Conservation (phyloP, 37 sponge, comb jelly and placozoan genomes). For the Geodia barretti region DNA sequence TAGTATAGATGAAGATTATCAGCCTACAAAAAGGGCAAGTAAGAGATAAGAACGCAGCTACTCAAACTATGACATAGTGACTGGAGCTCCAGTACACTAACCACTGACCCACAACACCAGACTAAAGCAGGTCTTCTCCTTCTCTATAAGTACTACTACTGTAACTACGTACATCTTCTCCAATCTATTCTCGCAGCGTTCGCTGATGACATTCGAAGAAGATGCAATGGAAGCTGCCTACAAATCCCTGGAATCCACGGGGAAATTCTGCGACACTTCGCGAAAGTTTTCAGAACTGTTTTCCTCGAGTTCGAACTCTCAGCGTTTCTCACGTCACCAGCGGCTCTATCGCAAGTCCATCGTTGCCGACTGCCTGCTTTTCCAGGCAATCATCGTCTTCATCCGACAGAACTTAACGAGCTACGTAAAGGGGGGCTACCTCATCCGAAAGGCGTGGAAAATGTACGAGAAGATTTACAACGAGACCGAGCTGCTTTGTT, state of each 20-base stretch:
- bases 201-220: constrained; percentile 89
- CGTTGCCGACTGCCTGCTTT: constrained; percentile 84
- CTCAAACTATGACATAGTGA: too few species aligned
- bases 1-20: too few species aligned
- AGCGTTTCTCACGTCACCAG: constrained; percentile 51
- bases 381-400: constrained; percentile 81
- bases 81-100: too few species aligned
- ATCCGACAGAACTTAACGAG: constrained; percentile 76
- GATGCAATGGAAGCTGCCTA: constrained; percentile 77
- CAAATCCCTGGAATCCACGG: constrained; percentile 67
- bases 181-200: constrained; percentile 47
- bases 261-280: constrained; percentile 62
- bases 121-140: too few species aligned
- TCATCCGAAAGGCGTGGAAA: constrained; percentile 89
- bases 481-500: constrained; percentile 73
- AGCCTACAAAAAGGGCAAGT: too few species aligned
- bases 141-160: too few species aligned
- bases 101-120: too few species aligned
- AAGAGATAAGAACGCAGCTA: too few species aligned
- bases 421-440: constrained; percentile 92
- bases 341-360: constrained; percentile 53
- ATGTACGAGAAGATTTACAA: constrained; percentile 71
- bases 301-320: constrained; percentile 3
- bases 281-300: constrained; percentile 1
- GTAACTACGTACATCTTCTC: too few species aligned